phyloP scores from a whole-genome alignment of 2,888 invertebrate species.

The Drosophila neonasuta region DNA sequence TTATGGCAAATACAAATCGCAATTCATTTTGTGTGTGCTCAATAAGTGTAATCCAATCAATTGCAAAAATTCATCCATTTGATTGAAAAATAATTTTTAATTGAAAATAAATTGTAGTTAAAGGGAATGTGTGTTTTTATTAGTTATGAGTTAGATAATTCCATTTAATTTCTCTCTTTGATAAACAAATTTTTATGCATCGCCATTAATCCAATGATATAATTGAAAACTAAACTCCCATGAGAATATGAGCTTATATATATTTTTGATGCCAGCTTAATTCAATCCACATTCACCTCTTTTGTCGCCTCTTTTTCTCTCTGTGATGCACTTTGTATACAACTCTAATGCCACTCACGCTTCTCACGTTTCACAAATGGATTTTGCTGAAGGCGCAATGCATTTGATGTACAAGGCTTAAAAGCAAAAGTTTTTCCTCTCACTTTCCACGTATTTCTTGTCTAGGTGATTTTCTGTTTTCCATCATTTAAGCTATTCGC shows the following conservation, averaged over 20 bases:
- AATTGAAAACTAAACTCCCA: constrained; percentile 16
- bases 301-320: neutral
- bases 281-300: neutral
- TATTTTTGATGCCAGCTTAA: neutral
- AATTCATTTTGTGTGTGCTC: neutral
- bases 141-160: neutral
- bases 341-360: constrained; percentile 16
- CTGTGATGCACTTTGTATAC: neutral
- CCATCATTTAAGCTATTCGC: constrained; percentile 28
- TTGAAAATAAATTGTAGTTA: neutral
- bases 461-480: constrained; percentile 1
- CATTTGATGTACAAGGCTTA: constrained; percentile 26
- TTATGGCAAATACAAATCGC: neutral
- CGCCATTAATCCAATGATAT: constrained; percentile 21
- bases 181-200: neutral
- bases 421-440: neutral
- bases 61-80: neutral
- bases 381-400: constrained; percentile 30
- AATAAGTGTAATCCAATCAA: constrained; percentile 23
- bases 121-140: neutral
- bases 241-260: no score
- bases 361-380: constrained; percentile 26
- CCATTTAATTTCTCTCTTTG: neutral
- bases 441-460: neutral
- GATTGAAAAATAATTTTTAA: constrained; percentile 6